phyloP scores from a whole-genome alignment of 2,888 invertebrate genomes.

The Micropterix aruncella region DNA sequence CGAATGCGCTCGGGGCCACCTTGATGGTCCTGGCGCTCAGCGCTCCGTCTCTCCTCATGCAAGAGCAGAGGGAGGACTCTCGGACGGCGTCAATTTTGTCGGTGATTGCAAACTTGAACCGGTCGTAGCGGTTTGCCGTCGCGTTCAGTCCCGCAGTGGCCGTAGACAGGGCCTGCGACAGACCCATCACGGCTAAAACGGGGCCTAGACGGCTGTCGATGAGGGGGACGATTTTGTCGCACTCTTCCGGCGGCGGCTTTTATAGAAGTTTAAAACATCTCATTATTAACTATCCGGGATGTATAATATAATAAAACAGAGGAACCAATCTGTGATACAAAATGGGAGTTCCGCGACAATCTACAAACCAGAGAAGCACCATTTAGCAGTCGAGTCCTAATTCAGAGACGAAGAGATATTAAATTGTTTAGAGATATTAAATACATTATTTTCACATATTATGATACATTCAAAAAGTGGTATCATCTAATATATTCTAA shows the following conservation, averaged over 20 bases:
- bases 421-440: no score
- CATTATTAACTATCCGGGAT: no score
- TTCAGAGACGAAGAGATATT: no score
- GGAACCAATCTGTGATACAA: no score
- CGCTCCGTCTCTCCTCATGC: constrained; percentile 22
- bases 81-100: background rate
- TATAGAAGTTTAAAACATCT: no score
- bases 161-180: background rate
- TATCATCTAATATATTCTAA: no score
- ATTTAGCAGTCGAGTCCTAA: no score
- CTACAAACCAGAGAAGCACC: no score
- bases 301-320: no score
- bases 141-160: background rate
- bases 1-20: constrained; percentile 23
- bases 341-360: no score
- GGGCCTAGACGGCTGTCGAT: background rate
- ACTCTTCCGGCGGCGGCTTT: background rate
- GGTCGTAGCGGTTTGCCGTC: background rate
- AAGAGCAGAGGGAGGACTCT: constrained; percentile 13
- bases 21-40: constrained; percentile 13
- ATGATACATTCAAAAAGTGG: no score
- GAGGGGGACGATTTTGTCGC: background rate
- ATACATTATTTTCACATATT: no score
- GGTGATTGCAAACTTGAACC: background rate
- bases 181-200: background rate